Evolutionary conservation across 2,797 vertebrate genomes (phyloP).

Genomic region (Furcifer pardalis): DNA sequence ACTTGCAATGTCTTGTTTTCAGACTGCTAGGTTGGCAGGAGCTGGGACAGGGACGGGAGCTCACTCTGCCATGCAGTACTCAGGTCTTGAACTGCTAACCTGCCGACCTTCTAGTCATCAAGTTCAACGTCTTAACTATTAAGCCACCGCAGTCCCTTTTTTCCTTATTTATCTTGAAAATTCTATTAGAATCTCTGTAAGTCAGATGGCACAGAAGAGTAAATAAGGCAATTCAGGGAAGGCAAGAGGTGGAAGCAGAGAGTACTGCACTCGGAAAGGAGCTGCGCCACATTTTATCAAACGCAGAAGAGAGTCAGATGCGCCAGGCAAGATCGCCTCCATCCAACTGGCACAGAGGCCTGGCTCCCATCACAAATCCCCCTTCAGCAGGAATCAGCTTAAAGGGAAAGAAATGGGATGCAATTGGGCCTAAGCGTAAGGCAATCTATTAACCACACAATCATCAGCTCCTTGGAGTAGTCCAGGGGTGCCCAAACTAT

Average conservation of each 20-base stretch:
- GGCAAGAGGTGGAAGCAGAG: constrained; percentile 33
- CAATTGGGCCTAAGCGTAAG: constrained; percentile 65
- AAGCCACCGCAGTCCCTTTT: too few species aligned
- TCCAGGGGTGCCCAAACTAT: too few species aligned
- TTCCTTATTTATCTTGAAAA: too few species aligned
- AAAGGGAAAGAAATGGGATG: constrained; percentile 62
- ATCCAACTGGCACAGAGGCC: constrained; percentile 75
- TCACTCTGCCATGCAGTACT: too few species aligned
- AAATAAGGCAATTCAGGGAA: constrained; percentile 49
- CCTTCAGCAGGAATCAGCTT: constrained; percentile 61
- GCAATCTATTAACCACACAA: constrained; percentile 52
- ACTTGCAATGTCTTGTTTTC: too few species aligned
- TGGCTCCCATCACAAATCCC: constrained; percentile 63
- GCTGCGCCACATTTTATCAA: constrained; percentile 15
- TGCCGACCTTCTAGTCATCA: too few species aligned
- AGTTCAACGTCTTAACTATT: too few species aligned
- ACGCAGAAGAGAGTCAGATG: constrained; percentile 64
- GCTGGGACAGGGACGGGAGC: too few species aligned
- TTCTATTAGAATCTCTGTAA: too few species aligned
- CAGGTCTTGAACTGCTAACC: too few species aligned
- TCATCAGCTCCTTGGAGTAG: background rate
- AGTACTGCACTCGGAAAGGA: constrained; percentile 21
- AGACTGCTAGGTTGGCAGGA: too few species aligned
- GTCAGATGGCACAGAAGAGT: too few species aligned
- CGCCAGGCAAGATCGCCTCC: constrained; percentile 77